Conservation (phyloP, 2,797 vertebrate genomes). For the Tangara arthus region DNA sequence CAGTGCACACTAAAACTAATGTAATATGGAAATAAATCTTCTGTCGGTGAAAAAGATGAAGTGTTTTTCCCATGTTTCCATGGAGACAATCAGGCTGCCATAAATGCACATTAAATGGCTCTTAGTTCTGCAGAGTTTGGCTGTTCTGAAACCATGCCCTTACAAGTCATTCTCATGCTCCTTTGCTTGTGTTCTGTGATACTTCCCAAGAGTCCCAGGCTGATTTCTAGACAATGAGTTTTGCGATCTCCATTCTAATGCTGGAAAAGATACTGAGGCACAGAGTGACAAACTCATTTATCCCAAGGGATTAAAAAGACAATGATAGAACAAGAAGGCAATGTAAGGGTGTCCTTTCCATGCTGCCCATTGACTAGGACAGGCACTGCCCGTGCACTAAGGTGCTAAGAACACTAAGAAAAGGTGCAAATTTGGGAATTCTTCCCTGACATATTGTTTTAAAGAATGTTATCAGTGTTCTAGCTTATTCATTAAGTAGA, state of each 20-base stretch:
- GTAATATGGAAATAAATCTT: conserved; percentile 61
- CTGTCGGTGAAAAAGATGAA: conserved; percentile 3
- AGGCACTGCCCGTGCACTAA: rapidly evolving
- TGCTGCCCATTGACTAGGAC: not conserved
- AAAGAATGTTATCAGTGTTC: not conserved
- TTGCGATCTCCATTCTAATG: not conserved
- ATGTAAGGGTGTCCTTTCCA: not conserved
- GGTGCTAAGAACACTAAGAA: not conserved
- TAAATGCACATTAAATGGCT: conserved; percentile 10
- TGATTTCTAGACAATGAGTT: not conserved
- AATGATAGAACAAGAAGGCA: rapidly evolving
- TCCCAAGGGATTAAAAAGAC: not conserved
- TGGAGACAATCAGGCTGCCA: conserved; percentile 65
- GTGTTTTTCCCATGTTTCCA: conserved; percentile 53
- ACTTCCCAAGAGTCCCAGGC: not conserved
- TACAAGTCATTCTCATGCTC: not conserved
- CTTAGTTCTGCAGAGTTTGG: conserved; percentile 40
- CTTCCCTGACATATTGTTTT: not conserved
- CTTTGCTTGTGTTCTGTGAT: not conserved
- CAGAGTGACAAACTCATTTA: not conserved
- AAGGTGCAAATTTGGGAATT: not conserved
- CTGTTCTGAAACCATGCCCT: conserved; percentile 26
- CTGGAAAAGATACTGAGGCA: not conserved
- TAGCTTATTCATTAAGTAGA: not conserved
- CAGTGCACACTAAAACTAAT: not conserved